Evolutionary conservation across 1,140 invertebrate genomes (phyloP), one percentile per base, ranked within the genome.

Genomic region (Parapsyche elsis): DNA sequence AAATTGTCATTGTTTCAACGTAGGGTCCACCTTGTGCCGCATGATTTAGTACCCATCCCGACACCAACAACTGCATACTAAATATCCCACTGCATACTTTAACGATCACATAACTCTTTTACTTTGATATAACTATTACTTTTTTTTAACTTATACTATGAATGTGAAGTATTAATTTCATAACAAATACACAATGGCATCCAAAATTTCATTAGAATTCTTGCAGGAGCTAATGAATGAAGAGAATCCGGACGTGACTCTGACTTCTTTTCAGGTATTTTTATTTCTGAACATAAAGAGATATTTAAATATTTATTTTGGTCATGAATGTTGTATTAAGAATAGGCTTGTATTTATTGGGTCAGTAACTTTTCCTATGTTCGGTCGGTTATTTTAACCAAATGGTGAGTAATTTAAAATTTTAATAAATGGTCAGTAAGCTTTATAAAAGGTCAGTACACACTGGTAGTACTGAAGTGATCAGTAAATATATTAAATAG

Each of bases 181-280:
- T 57, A 16, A 21, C 19, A 57, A 57, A 4, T 57, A 57, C 12
- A 77, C 57, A 16, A 83, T 83, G 82, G 73, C 74, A 21, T 73
- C 49, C 10, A 81, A 78, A 76, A 79, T 83, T n/a, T 78, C 85
- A 2, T 81, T 88, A 38, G 86, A 86, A 9, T 83, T 82, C 70
- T 84, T 89, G 16, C 85, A 87, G 23, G 84, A 89, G 76, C 84
- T 90, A 57, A 86, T 90, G 78, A 83, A 81, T 4, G 80, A 85
- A 53, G 86, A 90, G 19, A 88, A 89, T 70, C 85, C 87, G 0
- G 84, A 88, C 1, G 87, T 89, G 9, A 86, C 86, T 45, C 86
- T 90, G 21, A 79, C 64, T 44, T 78, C 78, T 4, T 83, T 80
- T 57, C 80, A 83, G 82, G 82, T 81, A 76, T 77, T 45, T 71